Percentiles rank a stretch among this genome's conserved stretches.
phyloP scores from a whole-genome alignment of 92 coral and sea anemone species.

The Heteractis magnifica region DNA sequence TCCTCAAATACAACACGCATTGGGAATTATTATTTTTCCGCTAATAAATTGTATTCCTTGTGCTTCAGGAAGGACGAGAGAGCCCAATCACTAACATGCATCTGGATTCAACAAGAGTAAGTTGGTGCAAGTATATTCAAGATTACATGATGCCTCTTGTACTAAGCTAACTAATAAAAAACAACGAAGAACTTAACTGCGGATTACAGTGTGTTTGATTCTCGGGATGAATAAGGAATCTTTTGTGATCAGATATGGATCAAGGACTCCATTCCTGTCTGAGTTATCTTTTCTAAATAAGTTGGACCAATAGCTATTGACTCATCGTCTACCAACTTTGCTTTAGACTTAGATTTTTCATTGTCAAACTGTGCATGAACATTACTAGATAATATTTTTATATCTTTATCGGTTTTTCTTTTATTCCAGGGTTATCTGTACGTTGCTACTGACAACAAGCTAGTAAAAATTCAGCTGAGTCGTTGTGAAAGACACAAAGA shows the following conservation, averaged over 20 bases:
- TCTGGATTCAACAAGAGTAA: constrained; percentile 53
- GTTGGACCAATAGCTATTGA: too few species aligned
- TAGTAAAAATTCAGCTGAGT: constrained; percentile 58
- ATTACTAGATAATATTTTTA: too few species aligned
- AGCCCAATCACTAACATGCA: constrained; percentile 54
- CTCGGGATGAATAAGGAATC: too few species aligned
- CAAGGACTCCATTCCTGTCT: too few species aligned
- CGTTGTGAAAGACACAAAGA: constrained; percentile 57
- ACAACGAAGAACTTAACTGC: not conserved
- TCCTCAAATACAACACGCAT: not conserved
- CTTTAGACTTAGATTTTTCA: too few species aligned
- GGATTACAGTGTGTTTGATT: not conserved
- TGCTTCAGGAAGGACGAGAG: constrained; percentile 40
- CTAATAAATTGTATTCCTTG: not conserved
- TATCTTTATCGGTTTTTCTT: not conserved
- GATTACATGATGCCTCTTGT: too few species aligned
- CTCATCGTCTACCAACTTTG: too few species aligned
- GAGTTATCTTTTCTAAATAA: too few species aligned
- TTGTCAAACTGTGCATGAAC: too few species aligned
- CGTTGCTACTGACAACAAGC: constrained; percentile 61
- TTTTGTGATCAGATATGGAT: too few species aligned
- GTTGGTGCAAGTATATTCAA: not conserved
- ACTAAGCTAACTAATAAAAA: not conserved
- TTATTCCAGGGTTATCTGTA: constrained; percentile 62
- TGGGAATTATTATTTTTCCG: not conserved